A percentile compares a stretch with the other conserved stretches of the same genome.
Evolutionary conservation across 1,140 invertebrate species (phyloP).

Genomic region (Hormaphis cornu): DNA sequence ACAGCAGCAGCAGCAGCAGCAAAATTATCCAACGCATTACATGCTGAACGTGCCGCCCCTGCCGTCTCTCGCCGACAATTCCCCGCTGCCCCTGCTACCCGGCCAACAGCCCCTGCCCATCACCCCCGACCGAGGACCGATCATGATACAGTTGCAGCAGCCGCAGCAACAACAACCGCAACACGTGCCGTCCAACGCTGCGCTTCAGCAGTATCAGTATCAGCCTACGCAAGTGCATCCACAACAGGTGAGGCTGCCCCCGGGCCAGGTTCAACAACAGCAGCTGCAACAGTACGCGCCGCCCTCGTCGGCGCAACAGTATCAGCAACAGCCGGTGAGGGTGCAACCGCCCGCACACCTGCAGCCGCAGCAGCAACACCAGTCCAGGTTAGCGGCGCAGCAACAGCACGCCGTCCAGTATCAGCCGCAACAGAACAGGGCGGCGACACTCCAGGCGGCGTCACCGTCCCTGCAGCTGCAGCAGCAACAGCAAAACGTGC

Average conservation of each 20-base stretch:
- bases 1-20: not conserved
- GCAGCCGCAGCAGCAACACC: not conserved
- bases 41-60: conserved; percentile 12
- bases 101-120: conserved; percentile 20
- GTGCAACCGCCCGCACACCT: not conserved
- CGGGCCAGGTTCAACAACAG: not conserved
- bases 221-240: not conserved
- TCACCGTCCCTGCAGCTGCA: not conserved
- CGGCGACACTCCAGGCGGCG: not conserved
- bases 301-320: conserved; percentile 2
- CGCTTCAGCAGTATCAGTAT: not conserved
- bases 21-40: not conserved
- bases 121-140: conserved; percentile 2
- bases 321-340: conserved; percentile 14
- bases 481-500: not conserved
- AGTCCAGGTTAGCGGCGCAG: not conserved
- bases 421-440: not conserved
- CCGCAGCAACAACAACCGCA: not conserved
- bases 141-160: conserved; percentile 19
- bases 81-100: not conserved
- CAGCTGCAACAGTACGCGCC: not conserved
- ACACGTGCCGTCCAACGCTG: not conserved
- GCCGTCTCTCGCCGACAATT: not conserved
- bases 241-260: not conserved
- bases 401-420: not conserved